Evolutionary conservation across 2,113 vertebrate genomes (phyloP).

Genomic region (Zosterops lateralis): DNA sequence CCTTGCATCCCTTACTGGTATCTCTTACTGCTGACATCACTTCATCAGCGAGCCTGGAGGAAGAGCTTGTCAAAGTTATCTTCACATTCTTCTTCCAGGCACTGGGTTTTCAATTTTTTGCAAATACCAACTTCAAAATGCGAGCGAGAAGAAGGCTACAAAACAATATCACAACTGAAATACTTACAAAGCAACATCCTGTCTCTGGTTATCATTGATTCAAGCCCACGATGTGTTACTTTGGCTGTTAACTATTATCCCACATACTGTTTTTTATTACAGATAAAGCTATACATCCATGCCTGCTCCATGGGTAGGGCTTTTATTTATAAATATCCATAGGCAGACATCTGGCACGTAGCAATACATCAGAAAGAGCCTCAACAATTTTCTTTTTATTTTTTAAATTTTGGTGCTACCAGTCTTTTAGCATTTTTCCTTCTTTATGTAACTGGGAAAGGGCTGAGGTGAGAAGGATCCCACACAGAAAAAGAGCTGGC

Average conservation of each 20-base stretch:
- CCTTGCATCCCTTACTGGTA: background rate
- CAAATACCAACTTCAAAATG: background rate
- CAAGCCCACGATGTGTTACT: background rate
- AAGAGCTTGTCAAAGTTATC: background rate
- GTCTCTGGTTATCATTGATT: background rate
- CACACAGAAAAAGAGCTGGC: slow-evolving; percentile 48
- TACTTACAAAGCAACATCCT: background rate
- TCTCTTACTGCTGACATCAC: background rate
- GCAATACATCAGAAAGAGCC: background rate
- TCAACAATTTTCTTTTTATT: background rate
- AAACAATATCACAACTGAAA: background rate
- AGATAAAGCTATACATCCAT: background rate
- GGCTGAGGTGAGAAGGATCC: slow-evolving; percentile 48
- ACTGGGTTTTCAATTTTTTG: background rate
- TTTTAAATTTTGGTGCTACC: background rate
- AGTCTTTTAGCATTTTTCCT: background rate
- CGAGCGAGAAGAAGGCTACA: background rate
- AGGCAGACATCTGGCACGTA: background rate
- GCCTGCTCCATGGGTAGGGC: background rate
- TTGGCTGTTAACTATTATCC: background rate
- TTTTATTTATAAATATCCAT: slow-evolving; percentile 4
- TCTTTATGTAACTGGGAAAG: slow-evolving; percentile 65
- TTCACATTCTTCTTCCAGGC: background rate
- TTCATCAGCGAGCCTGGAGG: background rate
- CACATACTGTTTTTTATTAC: background rate